Evolutionary conservation across 2,888 invertebrate species (phyloP).

Genomic region (Candidula unifasciata): DNA sequence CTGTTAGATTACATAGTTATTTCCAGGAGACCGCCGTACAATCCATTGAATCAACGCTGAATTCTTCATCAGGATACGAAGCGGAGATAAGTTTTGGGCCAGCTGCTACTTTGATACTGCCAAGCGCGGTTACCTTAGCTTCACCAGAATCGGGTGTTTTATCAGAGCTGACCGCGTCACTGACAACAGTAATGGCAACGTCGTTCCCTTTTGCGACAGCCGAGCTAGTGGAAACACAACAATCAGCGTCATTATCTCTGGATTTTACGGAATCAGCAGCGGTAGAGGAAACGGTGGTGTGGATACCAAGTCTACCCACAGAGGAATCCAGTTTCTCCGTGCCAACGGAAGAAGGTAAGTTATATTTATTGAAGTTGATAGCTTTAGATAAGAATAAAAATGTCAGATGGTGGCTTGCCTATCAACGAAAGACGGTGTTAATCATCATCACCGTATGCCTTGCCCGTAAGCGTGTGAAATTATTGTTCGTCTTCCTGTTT

Average conservation of each 20-base stretch:
- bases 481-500: no score
- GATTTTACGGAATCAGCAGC: neutral
- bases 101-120: neutral
- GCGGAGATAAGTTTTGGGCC: neutral
- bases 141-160: neutral
- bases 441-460: no score
- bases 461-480: no score
- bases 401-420: no score
- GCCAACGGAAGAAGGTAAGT: no score
- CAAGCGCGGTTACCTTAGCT: neutral
- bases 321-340: no score
- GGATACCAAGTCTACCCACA: no score
- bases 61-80: no score
- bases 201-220: neutral
- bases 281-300: neutral
- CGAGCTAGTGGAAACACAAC: neutral
- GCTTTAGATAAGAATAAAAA: no score
- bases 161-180: neutral
- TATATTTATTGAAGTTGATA: no score
- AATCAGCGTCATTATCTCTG: neutral
- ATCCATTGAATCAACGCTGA: no score
- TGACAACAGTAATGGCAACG: neutral
- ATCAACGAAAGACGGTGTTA: no score
- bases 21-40: neutral
- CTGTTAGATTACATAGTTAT: neutral